Base-by-base conservation (phyloP, 2,113 vertebrate genomes). In the Uria aalge region DNA sequence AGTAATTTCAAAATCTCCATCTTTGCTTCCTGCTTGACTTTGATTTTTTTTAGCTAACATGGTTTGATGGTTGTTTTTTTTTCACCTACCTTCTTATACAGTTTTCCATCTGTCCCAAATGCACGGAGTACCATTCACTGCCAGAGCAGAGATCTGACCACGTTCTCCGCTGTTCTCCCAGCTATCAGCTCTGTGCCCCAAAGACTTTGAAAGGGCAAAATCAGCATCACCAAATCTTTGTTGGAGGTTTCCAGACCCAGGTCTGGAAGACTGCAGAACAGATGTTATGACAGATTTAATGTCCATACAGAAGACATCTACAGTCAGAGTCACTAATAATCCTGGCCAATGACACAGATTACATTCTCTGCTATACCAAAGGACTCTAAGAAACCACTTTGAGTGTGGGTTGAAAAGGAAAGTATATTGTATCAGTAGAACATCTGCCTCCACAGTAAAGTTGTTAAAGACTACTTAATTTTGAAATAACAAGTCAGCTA, bases 401-500 rank as follows among this genome's bases (percentile, higher is more conserved):
- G 43, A 63, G 62, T 5, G 30, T 78, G 53, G 84, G 77, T 38
- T 91, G 84, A 68, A 90, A 71, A 88, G 6, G 40, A 71, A 89
- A 85, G 47, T 71, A 67, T 80, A 81, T 63, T 56, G 47, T 81
- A 77, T 80, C 43, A 50, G 36, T 59, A 90, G 43, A 92, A 88
- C 19, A 89, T 56, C 92, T 87, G 34, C 76, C 48, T 94, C 73
- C 64, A 87, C 56, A 53, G 21, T 84, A 17, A 77, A 96, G 40
- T 78, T 87, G 36, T 85, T 92, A 87, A 90, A 82, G 60, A 91
- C 69, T 81, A 78, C 78, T 91, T 92, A 59, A 78, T 78, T 81
- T 81, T 87, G 34, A 91, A 94, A 68, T 81, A 86, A 50, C 38
- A 94, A 87, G 83, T 94, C 64, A 94, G 40, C n/a, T 90, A 78